Evolutionary conservation across 2,797 vertebrate species (phyloP).

Genomic region (Cossypha niveicapilla): DNA sequence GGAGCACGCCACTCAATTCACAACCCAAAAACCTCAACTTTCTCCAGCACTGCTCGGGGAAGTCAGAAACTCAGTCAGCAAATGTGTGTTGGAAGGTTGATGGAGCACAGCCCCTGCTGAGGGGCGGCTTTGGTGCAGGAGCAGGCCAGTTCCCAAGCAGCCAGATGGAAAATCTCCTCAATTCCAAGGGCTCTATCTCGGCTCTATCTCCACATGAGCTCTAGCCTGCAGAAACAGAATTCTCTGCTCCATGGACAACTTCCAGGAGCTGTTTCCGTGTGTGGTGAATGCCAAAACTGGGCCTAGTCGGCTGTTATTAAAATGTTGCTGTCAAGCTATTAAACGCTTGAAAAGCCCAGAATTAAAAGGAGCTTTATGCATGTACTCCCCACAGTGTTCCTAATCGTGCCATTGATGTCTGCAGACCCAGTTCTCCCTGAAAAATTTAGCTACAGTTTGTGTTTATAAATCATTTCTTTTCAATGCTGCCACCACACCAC

Average conservation of each 20-base stretch:
- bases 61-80: neutral
- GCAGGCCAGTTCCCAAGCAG: neutral
- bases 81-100: neutral
- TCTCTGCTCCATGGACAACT: conserved; percentile 45
- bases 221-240: conserved; percentile 63
- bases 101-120: neutral
- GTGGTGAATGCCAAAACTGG: conserved; percentile 55
- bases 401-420: conserved; percentile 43
- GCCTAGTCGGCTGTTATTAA: conserved; percentile 69
- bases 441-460: conserved; percentile 66
- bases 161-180: neutral
- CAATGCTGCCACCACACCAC: neutral
- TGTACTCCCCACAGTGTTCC: conserved; percentile 37
- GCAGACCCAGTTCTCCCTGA: conserved; percentile 47
- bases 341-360: conserved; percentile 65
- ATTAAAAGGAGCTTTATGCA: conserved; percentile 65
- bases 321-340: conserved; percentile 69
- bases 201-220: conserved; percentile 23
- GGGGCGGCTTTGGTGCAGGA: neutral
- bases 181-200: conserved; percentile 31
- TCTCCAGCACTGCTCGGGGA: neutral
- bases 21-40: neutral
- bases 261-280: conserved; percentile 64
- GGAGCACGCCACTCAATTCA: neutral
- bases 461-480: conserved; percentile 56